Conservation (phyloP, 2,113 vertebrate genomes). For the Lagopus leucura region DNA sequence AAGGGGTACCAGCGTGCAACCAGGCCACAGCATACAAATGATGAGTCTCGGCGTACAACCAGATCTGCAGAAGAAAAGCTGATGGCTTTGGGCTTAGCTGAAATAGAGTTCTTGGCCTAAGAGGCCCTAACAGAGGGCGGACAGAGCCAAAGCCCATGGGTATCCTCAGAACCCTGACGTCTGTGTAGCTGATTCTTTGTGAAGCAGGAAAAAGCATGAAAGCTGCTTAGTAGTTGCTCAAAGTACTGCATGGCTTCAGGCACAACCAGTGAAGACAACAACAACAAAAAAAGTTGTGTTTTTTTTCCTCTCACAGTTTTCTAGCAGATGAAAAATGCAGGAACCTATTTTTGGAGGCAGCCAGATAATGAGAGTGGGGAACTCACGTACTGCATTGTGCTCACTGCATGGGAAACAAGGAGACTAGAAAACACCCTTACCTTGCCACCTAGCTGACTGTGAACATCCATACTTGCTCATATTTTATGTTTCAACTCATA, state of each 20-base stretch:
- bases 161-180: neutral
- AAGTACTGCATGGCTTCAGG: conserved; percentile 22
- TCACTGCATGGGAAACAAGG: neutral
- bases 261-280: neutral
- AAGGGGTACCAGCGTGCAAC: neutral
- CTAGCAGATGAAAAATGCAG: conserved; percentile 22
- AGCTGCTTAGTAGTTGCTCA: neutral
- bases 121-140: neutral
- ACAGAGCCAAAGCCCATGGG: neutral
- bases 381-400: neutral
- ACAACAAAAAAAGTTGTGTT: neutral
- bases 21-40: fast-evolving
- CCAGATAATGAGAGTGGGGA: conserved; percentile 7
- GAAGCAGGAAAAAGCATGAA: neutral
- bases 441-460: neutral
- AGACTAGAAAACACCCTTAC: neutral
- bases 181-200: neutral
- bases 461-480: neutral
- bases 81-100: neutral
- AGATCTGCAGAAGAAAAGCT: neutral
- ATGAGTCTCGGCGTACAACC: neutral
- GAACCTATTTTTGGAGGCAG: conserved; percentile 6
- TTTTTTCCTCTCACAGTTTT: conserved; percentile 17
- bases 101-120: neutral
- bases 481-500: neutral